Evolutionary conservation across 2,113 vertebrate genomes (phyloP).

Genomic region (Salminus brasiliensis): DNA sequence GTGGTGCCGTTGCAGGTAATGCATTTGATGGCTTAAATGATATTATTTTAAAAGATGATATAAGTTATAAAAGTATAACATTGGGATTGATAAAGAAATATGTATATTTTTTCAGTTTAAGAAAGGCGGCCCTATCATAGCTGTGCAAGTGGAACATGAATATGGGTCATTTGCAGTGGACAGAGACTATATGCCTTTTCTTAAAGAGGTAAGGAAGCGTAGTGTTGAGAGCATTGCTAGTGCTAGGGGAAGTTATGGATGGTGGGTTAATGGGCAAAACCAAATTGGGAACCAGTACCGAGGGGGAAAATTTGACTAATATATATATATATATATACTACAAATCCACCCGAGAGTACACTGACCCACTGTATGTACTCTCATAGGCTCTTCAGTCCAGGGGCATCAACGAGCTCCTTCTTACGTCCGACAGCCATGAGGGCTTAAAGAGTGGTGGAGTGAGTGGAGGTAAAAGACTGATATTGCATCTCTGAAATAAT

Average conservation of each 20-base stretch:
- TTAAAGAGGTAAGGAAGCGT: slow-evolving; percentile 82
- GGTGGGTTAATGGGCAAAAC: too few species aligned
- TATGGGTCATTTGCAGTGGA: slow-evolving; percentile 90
- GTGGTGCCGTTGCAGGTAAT: slow-evolving; percentile 87
- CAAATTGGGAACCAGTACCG: too few species aligned
- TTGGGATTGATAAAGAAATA: background rate
- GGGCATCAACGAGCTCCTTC: slow-evolving; percentile 85
- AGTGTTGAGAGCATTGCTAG: too few species aligned
- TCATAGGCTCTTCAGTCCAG: slow-evolving; percentile 81
- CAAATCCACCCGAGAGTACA: too few species aligned
- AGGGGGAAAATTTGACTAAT: too few species aligned
- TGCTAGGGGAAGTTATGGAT: too few species aligned
- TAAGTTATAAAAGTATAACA: background rate
- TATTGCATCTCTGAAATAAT: background rate
- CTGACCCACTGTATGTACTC: background rate
- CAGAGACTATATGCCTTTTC: slow-evolving; percentile 82
- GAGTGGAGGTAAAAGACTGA: slow-evolving; percentile 80
- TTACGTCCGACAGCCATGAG: slow-evolving; percentile 84
- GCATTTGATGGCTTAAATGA: background rate
- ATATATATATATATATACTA: too few species aligned
- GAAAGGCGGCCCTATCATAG: slow-evolving; percentile 92
- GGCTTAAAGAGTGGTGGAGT: slow-evolving; percentile 76
- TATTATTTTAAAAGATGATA: background rate
- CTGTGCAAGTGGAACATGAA: slow-evolving; percentile 91
- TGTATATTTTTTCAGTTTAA: slow-evolving; percentile 79